Conservation (phyloP, 2,113 vertebrate genomes). For the Rhinolophus ferrumequinum region DNA sequence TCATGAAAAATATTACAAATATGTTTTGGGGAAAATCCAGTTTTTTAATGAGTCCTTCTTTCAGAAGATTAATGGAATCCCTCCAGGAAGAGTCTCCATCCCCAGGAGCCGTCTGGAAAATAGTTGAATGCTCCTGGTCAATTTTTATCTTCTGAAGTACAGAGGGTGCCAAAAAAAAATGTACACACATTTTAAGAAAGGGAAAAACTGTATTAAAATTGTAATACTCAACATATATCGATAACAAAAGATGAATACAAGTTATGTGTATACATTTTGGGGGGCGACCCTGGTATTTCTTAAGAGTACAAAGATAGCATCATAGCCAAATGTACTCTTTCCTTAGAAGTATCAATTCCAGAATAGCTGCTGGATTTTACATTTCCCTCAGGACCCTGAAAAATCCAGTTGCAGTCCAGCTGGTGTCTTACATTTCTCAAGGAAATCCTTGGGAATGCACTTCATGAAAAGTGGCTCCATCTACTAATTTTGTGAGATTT, state of each 20-base stretch:
- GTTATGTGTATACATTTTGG: too few relatives aligned
- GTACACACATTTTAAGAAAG: too few relatives aligned
- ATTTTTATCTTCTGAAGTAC: background rate
- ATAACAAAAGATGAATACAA: too few relatives aligned
- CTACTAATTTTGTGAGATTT: background rate
- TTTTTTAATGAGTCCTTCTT: background rate
- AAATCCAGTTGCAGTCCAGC: background rate
- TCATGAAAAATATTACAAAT: background rate
- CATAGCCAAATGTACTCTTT: background rate
- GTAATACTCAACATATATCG: too few relatives aligned
- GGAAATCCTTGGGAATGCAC: background rate
- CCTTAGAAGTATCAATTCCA: slow-evolving; percentile 9
- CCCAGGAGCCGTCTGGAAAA: background rate
- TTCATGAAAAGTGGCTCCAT: background rate
- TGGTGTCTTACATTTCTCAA: background rate
- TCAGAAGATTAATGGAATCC: background rate
- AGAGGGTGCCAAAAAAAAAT: too few relatives aligned
- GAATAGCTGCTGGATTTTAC: background rate
- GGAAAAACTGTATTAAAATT: too few relatives aligned
- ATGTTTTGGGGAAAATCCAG: background rate
- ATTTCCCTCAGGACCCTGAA: background rate
- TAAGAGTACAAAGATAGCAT: background rate
- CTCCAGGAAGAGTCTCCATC: background rate
- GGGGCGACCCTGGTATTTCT: background rate
- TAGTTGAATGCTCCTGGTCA: background rate